Conservation (phyloP, 1,140 invertebrate genomes). For the Arctopsyche grandis region DNA sequence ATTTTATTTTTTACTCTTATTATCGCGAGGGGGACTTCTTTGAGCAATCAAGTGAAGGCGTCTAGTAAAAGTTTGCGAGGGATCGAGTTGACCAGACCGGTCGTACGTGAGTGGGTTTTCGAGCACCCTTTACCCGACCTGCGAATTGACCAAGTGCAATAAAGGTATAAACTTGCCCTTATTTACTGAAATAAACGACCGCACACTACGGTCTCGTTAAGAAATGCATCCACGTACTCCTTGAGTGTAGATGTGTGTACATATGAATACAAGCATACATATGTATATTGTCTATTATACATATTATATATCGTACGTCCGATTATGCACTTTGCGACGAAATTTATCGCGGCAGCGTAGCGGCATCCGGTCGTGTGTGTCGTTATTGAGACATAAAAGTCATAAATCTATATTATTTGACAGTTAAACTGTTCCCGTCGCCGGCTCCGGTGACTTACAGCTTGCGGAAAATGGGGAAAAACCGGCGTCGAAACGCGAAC, state of each 20-base stretch:
- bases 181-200: conserved; percentile 42
- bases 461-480: not conserved
- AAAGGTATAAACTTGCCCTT: conserved; percentile 37
- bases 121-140: not conserved
- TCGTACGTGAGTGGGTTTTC: conserved; percentile 44
- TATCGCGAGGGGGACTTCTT: not conserved
- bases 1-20: not conserved
- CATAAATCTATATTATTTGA: conserved; percentile 54
- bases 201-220: not conserved
- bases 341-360: conserved; percentile 8
- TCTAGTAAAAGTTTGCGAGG: conserved; percentile 19
- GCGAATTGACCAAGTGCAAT: conserved; percentile 53
- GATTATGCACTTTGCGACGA: not conserved
- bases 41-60: conserved; percentile 23
- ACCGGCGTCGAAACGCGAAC: not conserved
- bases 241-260: too few relatives aligned
- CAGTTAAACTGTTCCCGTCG: conserved; percentile 45
- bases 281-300: not conserved
- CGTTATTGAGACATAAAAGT: conserved; percentile 47
- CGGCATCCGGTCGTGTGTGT: conserved; percentile 28
- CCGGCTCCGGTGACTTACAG: conserved; percentile 29
- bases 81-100: conserved; percentile 28
- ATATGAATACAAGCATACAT: not conserved
- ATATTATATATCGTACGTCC: not conserved
- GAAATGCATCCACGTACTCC: conserved; percentile 1